Evolutionary conservation across 2,113 vertebrate genomes (phyloP).

Genomic region (Ciconia stormi): DNA sequence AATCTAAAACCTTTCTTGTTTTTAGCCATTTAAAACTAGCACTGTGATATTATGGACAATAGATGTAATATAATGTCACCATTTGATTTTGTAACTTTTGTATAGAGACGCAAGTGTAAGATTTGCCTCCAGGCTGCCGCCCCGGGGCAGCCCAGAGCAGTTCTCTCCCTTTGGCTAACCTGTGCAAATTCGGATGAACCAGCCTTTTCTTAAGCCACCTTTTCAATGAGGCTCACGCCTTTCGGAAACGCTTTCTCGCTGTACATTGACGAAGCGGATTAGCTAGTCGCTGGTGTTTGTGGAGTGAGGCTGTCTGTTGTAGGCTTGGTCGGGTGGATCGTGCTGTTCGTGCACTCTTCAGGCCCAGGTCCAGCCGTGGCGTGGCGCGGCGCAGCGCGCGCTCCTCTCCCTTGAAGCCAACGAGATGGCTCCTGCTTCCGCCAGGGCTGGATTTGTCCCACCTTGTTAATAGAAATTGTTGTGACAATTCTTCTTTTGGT

Average conservation of each 20-base stretch:
- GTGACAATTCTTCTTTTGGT: slow-evolving; percentile 23
- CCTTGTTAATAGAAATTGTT: background rate
- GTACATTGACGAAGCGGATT: background rate
- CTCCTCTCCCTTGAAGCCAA: background rate
- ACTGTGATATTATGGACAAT: slow-evolving; percentile 74
- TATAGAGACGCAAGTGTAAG: slow-evolving; percentile 54
- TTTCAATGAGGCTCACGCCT: background rate
- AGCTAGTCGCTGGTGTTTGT: slow-evolving; percentile 1
- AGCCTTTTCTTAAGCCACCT: slow-evolving; percentile 40
- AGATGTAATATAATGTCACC: slow-evolving; percentile 73
- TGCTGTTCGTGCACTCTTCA: background rate
- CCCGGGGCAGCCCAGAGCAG: background rate
- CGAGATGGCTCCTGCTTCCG: background rate
- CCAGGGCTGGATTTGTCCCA: slow-evolving; percentile 15
- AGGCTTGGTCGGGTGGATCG: background rate
- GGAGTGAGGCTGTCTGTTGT: background rate
- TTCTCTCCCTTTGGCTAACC: slow-evolving; percentile 35
- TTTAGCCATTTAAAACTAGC: slow-evolving; percentile 74
- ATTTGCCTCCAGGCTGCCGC: slow-evolving; percentile 12
- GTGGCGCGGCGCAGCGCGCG: accelerated
- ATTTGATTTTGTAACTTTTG: slow-evolving; percentile 72
- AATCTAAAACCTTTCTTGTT: slow-evolving; percentile 56
- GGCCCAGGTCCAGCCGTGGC: background rate
- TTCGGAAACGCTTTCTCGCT: slow-evolving; percentile 5
- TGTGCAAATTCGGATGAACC: slow-evolving; percentile 34